Percentiles rank a stretch among this genome's conserved stretches.
Conservation (phyloP, 2,888 invertebrate genomes). For the Ophioninae sp. region DNA sequence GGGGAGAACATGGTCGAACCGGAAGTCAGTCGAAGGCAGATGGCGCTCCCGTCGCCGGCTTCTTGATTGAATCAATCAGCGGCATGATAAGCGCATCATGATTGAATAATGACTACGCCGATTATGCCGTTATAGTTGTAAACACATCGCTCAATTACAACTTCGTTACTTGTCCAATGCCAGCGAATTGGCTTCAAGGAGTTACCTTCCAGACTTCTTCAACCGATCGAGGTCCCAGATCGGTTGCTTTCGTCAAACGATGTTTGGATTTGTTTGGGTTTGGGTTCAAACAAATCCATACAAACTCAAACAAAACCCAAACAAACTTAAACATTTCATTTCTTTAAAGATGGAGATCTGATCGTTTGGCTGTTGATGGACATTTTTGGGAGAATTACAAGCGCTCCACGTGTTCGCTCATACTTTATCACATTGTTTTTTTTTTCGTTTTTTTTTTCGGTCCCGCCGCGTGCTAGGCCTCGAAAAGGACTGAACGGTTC, state of each 20-base stretch:
- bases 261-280: no score
- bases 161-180: not conserved
- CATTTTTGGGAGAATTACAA: constrained; percentile 48
- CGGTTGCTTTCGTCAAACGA: not conserved
- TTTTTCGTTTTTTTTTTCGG: constrained; percentile 1
- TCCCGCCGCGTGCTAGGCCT: constrained; percentile 11
- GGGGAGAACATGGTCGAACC: constrained; percentile 12
- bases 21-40: constrained; percentile 39
- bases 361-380: not conserved
- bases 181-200: not conserved
- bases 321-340: no score
- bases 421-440: constrained; percentile 59
- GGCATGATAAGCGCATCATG: constrained; percentile 30
- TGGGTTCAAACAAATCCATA: no score
- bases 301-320: no score
- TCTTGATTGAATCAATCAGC: constrained; percentile 50
- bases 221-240: not conserved
- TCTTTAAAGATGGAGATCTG: not conserved
- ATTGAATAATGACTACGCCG: not conserved
- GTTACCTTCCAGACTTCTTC: not conserved
- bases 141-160: not conserved
- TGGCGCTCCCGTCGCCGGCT: constrained; percentile 41
- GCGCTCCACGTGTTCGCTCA: constrained; percentile 48
- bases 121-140: not conserved
- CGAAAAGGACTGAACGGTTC: not conserved